Conservation (phyloP, 2,113 vertebrate genomes). For the Pluvialis apricaria region DNA sequence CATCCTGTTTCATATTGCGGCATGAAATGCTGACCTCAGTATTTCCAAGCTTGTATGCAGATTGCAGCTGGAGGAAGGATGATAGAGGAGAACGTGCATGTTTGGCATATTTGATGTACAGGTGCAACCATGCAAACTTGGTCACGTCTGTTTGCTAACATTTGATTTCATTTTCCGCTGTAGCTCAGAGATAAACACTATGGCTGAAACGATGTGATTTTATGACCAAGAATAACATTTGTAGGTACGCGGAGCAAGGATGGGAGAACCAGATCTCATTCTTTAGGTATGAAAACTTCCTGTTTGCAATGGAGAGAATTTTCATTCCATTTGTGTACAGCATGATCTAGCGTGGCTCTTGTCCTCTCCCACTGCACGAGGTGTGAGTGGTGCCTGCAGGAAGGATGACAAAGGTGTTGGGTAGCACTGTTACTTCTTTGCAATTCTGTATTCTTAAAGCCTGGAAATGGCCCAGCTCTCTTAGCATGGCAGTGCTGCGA, state of each 20-base stretch:
- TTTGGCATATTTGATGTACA: neutral
- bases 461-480: neutral
- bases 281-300: neutral
- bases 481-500: neutral
- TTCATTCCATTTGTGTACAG: neutral
- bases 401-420: neutral
- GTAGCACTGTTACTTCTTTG: neutral
- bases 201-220: neutral
- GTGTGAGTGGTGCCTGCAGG: neutral
- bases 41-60: neutral
- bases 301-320: neutral
- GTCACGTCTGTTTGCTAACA: neutral
- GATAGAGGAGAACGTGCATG: neutral
- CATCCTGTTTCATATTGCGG: neutral
- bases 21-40: neutral
- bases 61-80: neutral
- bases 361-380: neutral
- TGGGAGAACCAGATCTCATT: neutral
- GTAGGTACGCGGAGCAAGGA: neutral
- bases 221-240: neutral
- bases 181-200: neutral
- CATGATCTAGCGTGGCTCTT: neutral
- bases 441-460: neutral
- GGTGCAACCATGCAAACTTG: neutral
- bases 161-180: neutral